Evolutionary conservation across 1,140 invertebrate species (phyloP).

Genomic region (Aleiodes sp.): DNA sequence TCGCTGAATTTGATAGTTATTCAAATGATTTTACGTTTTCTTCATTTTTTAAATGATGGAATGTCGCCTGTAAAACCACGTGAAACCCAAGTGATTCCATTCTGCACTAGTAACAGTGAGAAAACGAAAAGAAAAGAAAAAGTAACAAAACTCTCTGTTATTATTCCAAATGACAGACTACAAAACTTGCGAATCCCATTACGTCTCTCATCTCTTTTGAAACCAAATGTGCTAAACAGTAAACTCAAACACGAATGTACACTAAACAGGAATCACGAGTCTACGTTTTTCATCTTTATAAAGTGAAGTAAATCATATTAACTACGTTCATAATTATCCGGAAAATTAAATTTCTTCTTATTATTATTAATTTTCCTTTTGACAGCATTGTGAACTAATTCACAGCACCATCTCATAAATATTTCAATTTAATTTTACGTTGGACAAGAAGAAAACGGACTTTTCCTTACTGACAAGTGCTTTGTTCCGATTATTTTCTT

Average conservation of each 20-base stretch:
- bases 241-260: slow-evolving; percentile 6
- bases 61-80: background rate
- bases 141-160: slow-evolving; percentile 26
- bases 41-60: background rate
- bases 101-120: background rate
- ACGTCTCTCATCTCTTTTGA: slow-evolving; percentile 29
- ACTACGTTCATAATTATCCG: too few relatives aligned
- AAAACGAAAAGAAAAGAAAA: background rate
- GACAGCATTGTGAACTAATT: too few relatives aligned
- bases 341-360: too few relatives aligned
- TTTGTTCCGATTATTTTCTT: too few relatives aligned
- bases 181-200: slow-evolving; percentile 5
- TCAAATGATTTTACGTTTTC: too few relatives aligned
- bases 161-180: slow-evolving; percentile 45
- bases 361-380: too few relatives aligned
- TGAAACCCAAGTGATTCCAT: too few relatives aligned
- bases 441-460: too few relatives aligned
- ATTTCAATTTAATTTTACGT: too few relatives aligned
- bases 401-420: too few relatives aligned
- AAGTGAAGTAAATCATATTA: background rate
- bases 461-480: too few relatives aligned
- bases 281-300: background rate
- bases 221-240: slow-evolving; percentile 36
- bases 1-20: too few relatives aligned
- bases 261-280: slow-evolving; percentile 21